Evolutionary conservation across 2,888 invertebrate genomes (phyloP).

Genomic region (Rugalucina vietnamica): DNA sequence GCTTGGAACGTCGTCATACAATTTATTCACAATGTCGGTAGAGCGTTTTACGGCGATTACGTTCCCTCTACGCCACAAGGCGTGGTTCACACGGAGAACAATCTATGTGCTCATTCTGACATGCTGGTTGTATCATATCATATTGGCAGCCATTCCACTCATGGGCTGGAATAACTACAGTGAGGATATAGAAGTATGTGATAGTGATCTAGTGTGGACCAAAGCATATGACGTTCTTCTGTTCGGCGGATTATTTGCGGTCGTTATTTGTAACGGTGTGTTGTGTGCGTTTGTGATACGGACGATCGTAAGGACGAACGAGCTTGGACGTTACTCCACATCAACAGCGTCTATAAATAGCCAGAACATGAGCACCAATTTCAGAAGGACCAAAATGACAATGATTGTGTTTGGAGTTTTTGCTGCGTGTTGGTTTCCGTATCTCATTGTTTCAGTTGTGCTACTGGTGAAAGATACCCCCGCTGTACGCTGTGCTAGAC

Average conservation of each 20-base stretch:
- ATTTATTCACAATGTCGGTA: conserved; percentile 44
- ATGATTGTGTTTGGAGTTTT: conserved; percentile 47
- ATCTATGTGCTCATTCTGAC: conserved; percentile 32
- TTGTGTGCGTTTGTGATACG: conserved; percentile 39
- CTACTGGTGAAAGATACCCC: neutral
- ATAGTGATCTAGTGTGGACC: conserved; percentile 50
- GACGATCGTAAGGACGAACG: conserved; percentile 15
- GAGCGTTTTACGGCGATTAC: conserved; percentile 43
- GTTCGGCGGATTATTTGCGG: conserved; percentile 33
- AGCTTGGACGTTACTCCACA: neutral
- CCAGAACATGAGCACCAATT: conserved; percentile 9
- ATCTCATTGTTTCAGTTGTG: conserved; percentile 33
- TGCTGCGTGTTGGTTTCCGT: conserved; percentile 47
- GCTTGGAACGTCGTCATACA: conserved; percentile 51
- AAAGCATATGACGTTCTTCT: conserved; percentile 42
- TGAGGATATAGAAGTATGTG: conserved; percentile 29
- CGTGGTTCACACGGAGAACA: conserved; percentile 36
- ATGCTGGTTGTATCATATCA: conserved; percentile 44
- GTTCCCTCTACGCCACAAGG: conserved; percentile 39
- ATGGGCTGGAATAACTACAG: conserved; percentile 47
- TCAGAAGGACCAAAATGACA: conserved; percentile 45
- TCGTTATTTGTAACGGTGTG: conserved; percentile 42
- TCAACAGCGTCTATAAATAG: conserved; percentile 21
- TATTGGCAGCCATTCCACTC: conserved; percentile 42
- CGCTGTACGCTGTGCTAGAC: neutral